Evolutionary conservation across 2,113 vertebrate genomes (phyloP).

Genomic region (Tetrao urogallus): DNA sequence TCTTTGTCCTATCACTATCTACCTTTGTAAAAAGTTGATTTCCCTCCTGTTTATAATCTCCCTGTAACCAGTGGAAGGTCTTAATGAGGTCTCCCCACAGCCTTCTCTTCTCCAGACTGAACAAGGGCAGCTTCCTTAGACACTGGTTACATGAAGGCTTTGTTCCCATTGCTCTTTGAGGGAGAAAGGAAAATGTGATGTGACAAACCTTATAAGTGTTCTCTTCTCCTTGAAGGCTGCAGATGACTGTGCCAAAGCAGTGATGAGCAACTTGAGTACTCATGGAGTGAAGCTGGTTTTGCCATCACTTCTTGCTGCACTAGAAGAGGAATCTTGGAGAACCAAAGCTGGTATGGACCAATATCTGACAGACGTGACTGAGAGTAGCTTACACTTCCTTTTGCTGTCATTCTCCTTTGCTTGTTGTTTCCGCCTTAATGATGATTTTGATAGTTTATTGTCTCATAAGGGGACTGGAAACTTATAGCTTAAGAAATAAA

Average conservation of each 20-base stretch:
- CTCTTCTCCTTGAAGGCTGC: conserved; percentile 86
- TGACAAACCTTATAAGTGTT: conserved; percentile 42
- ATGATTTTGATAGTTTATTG: background rate
- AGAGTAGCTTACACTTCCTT: background rate
- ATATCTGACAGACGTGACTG: background rate
- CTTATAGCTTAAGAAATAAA: background rate
- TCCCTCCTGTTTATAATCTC: too few species aligned
- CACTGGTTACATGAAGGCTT: background rate
- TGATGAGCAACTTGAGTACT: conserved; percentile 98
- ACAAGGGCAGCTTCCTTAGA: background rate
- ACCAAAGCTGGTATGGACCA: conserved; percentile 92
- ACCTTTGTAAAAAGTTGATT: too few species aligned
- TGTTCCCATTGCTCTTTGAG: background rate
- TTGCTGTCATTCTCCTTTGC: background rate
- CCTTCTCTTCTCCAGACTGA: too few species aligned
- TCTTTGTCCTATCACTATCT: too few species aligned
- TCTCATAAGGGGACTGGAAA: background rate
- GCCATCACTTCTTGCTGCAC: conserved; percentile 92
- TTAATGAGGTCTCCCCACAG: too few species aligned
- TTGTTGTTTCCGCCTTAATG: background rate
- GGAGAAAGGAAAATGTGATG: background rate
- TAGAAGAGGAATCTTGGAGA: conserved; percentile 98
- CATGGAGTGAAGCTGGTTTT: conserved; percentile 98
- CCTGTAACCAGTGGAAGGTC: too few species aligned
- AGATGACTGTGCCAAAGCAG: conserved; percentile 98